Evolutionary conservation across 2,888 invertebrate species (phyloP).

Genomic region (Drosophila histrio): DNA sequence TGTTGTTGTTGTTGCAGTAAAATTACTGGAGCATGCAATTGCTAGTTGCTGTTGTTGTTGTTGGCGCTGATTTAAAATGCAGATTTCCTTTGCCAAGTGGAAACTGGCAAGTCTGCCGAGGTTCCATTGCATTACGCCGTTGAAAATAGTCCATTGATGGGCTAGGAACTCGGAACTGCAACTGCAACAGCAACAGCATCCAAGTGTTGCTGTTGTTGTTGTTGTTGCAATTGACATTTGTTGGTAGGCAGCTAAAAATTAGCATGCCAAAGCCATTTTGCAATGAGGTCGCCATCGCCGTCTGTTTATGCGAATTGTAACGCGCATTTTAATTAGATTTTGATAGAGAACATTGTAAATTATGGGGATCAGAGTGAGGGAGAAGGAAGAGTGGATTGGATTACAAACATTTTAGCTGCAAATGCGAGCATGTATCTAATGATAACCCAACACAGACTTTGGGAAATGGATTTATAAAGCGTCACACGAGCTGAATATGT

Average conservation of each 20-base stretch:
- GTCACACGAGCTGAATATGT: conserved; percentile 45
- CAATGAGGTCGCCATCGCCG: conserved; percentile 52
- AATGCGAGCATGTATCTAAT: conserved; percentile 22
- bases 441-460: conserved; percentile 20
- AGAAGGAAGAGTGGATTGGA: background rate
- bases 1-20: conserved; percentile 26
- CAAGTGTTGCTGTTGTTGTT: background rate
- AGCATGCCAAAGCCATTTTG: conserved; percentile 59
- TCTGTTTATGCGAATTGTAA: conserved; percentile 60
- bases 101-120: conserved; percentile 36
- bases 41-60: conserved; percentile 36
- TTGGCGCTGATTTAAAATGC: conserved; percentile 67
- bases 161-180: conserved; percentile 30
- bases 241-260: conserved; percentile 40
- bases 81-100: conserved; percentile 63
- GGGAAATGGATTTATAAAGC: conserved; percentile 47
- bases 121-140: conserved; percentile 50
- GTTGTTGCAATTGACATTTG: conserved; percentile 39
- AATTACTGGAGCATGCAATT: conserved; percentile 71
- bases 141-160: conserved; percentile 59
- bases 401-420: background rate
- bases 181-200: conserved; percentile 8
- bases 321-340: conserved; percentile 73
- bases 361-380: background rate
- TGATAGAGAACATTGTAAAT: conserved; percentile 14